These are phyloP conservation scores for Empis livida DNA, from an alignment of 2,888 invertebrate species.

Conservation along the genomic window DNA sequence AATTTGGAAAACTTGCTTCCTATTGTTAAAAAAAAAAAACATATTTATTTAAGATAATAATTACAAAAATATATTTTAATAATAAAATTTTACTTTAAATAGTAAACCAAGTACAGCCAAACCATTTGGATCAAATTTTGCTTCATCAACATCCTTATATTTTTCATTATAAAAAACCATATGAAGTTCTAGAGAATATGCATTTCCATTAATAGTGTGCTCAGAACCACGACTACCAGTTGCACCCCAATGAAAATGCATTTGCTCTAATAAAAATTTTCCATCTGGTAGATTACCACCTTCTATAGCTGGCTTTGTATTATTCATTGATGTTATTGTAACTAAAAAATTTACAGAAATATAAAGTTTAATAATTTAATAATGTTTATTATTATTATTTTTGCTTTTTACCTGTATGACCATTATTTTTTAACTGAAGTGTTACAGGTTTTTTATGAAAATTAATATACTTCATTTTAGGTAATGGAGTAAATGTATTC, in stretches of 20 bases:
- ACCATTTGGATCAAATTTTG: slow-evolving; percentile 32
- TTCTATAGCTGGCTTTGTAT: slow-evolving; percentile 19
- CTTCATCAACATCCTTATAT: slow-evolving; percentile 39
- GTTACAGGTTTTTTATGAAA: slow-evolving; percentile 50
- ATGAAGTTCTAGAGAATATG: slow-evolving; percentile 50
- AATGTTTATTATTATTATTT: slow-evolving; percentile 1
- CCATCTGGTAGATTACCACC: slow-evolving; percentile 19
- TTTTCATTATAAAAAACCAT: slow-evolving; percentile 51
- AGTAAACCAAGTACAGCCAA: slow-evolving; percentile 51
- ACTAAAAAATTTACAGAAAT: slow-evolving; percentile 6
- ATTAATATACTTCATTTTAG: slow-evolving; percentile 51
- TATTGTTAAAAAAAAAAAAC: slow-evolving; percentile 7
- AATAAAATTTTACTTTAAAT: slow-evolving; percentile 35
- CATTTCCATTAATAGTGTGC: slow-evolving; percentile 27
- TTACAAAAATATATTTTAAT: background rate
- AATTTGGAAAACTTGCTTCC: slow-evolving; percentile 44
- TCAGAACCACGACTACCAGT: slow-evolving; percentile 53
- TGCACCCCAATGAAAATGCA: slow-evolving; percentile 57
- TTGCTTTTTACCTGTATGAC: slow-evolving; percentile 48
- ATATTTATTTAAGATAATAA: slow-evolving; percentile 3
- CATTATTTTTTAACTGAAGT: slow-evolving; percentile 48
- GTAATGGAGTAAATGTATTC: slow-evolving; percentile 29
- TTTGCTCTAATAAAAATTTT: slow-evolving; percentile 20
- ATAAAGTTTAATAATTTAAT: background rate
- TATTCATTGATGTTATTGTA: slow-evolving; percentile 17